Base-by-base conservation (phyloP, 2,113 vertebrate genomes). In the Promerops cafer region DNA sequence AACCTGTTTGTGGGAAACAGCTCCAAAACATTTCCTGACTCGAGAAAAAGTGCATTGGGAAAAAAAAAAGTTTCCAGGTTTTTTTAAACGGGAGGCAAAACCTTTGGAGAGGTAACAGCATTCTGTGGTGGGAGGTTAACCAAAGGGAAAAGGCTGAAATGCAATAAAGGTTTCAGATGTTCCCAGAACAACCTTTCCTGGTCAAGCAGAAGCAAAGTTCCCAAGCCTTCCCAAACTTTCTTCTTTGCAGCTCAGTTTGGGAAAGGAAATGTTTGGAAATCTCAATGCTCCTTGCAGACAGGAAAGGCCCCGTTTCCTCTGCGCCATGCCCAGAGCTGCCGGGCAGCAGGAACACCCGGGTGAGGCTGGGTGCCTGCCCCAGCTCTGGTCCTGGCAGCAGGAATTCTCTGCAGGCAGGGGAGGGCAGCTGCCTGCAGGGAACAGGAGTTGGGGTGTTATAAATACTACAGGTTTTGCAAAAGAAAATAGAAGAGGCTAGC, bases 1-100 rank as follows among this genome's bases (percentile, higher is more conserved):
- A 96, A 94, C 72, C 80, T 90, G 76, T 87, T 71, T 77, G 91
- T 89, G 60, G 76, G 76, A 94, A 95, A 87, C 1, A 2, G 79
- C 71, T 96, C 82, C 63, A 92, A 94, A 92, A 94, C 86, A 92
- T 93, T 95, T 97, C 95, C 96, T 93, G 95, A 83, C 72, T 83
- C 1, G 1, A 88, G 79, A 70, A 92, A 89, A 86, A 66, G 45
- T 54, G 54, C 23, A 26, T 1, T 89, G 88, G 84, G 7, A 37
- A 68, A 80, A 65, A 72, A 49, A 56, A 68, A 71, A 68, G 22
- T 86, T 95, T 94, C 90, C 88, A 94, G 9, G 2, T 19, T 87
- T 91, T 92, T 96, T 74, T 7, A 35, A 35, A 16, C 2, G 7
- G 39, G 35, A 90, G 26, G 68, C 33, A 53, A 85, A 84, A 13